Conservation (phyloP, 2,113 vertebrate species). For the Thamnophis sirtalis region DNA sequence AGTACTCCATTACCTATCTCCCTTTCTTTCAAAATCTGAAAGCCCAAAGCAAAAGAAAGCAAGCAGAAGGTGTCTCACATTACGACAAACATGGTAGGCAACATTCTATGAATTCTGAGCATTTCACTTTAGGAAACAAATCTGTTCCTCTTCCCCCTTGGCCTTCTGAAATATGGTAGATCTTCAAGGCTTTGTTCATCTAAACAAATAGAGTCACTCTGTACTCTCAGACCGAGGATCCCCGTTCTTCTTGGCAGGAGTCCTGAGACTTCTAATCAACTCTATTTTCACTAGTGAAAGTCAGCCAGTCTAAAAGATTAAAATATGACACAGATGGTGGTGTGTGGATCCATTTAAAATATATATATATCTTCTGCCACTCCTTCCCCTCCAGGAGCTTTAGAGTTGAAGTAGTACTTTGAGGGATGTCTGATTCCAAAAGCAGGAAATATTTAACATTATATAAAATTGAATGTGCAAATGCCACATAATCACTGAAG, state of each 20-base stretch:
- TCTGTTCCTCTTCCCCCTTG: neutral
- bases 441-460: neutral
- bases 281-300: neutral
- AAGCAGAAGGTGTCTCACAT: neutral
- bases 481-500: neutral
- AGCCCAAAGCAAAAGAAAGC: neutral
- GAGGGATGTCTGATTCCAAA: neutral
- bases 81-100: neutral
- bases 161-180: neutral
- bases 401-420: neutral
- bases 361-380: neutral
- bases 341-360: slow-evolving; percentile 14
- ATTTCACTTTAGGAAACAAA: neutral
- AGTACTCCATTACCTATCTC: neutral
- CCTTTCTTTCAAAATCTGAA: neutral
- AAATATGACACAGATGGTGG: neutral
- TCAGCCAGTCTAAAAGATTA: slow-evolving; percentile 14
- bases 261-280: neutral
- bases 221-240: neutral
- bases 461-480: neutral
- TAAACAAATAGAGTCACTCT: neutral
- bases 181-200: neutral
- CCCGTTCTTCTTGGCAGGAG: neutral
- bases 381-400: neutral
- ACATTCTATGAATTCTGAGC: neutral